Base-by-base conservation (phyloP, 2,113 vertebrate genomes). In the Etia nguti region DNA sequence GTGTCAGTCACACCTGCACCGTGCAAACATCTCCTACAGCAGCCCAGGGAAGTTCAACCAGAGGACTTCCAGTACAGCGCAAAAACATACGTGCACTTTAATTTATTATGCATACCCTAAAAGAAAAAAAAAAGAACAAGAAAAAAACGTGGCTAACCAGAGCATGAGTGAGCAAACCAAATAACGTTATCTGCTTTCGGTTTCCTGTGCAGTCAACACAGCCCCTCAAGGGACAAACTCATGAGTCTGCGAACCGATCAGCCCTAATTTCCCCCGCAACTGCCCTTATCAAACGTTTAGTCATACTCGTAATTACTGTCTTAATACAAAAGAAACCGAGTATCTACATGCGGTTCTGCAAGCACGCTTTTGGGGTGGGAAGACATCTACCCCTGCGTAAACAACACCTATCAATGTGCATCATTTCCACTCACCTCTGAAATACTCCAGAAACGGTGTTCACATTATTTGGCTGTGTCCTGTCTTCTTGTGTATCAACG, bases 391-490 rank as follows among this genome's bases (percentile, higher is more conserved):
- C 48, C 52, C 13, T 57, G 79, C 4, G 60, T 86, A 84, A 84
- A 90, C 79, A 60, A 57, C 36, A 57, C 50, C 43, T 85, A 41
- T 68, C 20, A 70, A 86, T 31, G 20, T 18, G 9, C 18, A 31
- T 68, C 4, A 12, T 18, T 29, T 77, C 18, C 7, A 95, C 96
- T 96, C 91, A 97, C 96, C 95, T 93, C 60, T 86, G 65, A 87
- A 89, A 85, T 55, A 89, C 85, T 94, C 92, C 90, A 93, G 90
- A 92, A 94, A 95, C 87, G 81, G 93, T 84, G 92, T 84, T 97
- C 96, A 96, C 96, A 96, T 97, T 87, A 95, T 96, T 95, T 85
- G 86, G 88, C 92, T 82, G 93, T 94, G 90, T 94, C 90, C 89
- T 93, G 90, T 88, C 90, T 90, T 88, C 89, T 75, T 92, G 87